Base-by-base conservation (phyloP, 1,140 invertebrate genomes). In the Aphis gossypii region DNA sequence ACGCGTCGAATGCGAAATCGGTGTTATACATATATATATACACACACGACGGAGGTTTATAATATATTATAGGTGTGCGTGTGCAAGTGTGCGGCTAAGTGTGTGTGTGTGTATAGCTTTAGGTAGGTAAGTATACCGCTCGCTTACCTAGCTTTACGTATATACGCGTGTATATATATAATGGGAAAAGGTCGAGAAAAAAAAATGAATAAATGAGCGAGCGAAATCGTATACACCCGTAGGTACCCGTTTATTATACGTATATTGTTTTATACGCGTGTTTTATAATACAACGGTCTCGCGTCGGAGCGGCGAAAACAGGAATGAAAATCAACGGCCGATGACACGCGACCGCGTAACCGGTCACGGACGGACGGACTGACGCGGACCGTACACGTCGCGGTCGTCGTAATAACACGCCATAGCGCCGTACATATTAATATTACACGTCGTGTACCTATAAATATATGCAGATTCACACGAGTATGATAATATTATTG, bases 131-230 rank as follows among this genome's bases (percentile, higher is more conserved):
- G 60, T n/a, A n/a, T 54, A 46, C 38, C 3, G 3, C 60, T 68
- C 1, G 8, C 25, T 68, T 56, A 23, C 46, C 46, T 56, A 23
- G 0, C 46, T 68, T 68, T 68, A 35, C 35, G 35, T 35, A 35
- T 35, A 35, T 35, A 35, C 35, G 35, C 35, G 35, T 35, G 41
- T 2, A 23, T 38, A 23, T 38, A 23, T 1, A 44, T 18, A 25
- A 8, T 8, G 21, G 38, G 5, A 41, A 84, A 83, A 84, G 82
- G 82, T 84, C 20, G 38, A 84, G 38, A 84, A 84, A 46, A 46
- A 46, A 86, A 86, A 86, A 86, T 86, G 41, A 44, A 84, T 46
- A 86, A 86, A 86, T 86, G 44, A 86, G 38, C n/a, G 25, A 46
- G 44, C 30, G 14, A 46, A 86, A 84, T 41, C 30, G 60, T 11